Evolutionary conservation across 2,888 invertebrate genomes (phyloP), one percentile per base, ranked within the genome.

Genomic region (Luffia ferchaultella): DNA sequence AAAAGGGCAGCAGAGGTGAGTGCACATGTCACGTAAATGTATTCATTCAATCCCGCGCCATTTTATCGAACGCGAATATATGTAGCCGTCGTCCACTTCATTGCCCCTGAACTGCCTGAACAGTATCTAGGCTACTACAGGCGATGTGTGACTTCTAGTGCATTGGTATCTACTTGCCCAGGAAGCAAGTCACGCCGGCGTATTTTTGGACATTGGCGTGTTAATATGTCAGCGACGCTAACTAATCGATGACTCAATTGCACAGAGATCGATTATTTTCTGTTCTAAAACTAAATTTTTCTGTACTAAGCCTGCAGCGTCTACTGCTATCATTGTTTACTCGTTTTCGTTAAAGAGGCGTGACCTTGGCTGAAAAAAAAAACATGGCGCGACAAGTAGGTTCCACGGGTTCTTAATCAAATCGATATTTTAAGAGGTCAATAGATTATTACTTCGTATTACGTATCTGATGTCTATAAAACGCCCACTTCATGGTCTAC

Each of bases 1-100:
- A 93, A 93, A 86, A 89, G 93, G 87, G 89, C 93, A 85, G 92
- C 93, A 68, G 93, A 93, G 89, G 93, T 93, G 83, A 90, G 92
- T 88, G 69, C 74, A 82, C 83, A 82, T 80, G 78, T 80, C 70
- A 70, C 64, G 66, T 59, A 67, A 70, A 76, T 74, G 65, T 75
- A 76, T 77, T 77, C 70, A 65, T 73, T 67, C 70, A 73, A 75
- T 76, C 73, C 69, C 77, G 80, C 83, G 85, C 83, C 84, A 85
- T 85, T 84, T 84, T 84, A 79, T 76, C 68, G 71, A 74, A 74
- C 72, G 67, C 64, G 71, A 54, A 55, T n/a, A n/a, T n/a, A n/a
- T n/a, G n/a, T n/a, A n/a, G n/a, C n/a, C n/a, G n/a, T n/a, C n/a
- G n/a, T n/a, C n/a, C n/a, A n/a, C n/a, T n/a, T n/a, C n/a, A n/a